Percentiles rank a stretch among this genome's conserved stretches.
Evolutionary conservation across 2,888 invertebrate genomes (phyloP).

Genomic region (Netelia virgata): DNA sequence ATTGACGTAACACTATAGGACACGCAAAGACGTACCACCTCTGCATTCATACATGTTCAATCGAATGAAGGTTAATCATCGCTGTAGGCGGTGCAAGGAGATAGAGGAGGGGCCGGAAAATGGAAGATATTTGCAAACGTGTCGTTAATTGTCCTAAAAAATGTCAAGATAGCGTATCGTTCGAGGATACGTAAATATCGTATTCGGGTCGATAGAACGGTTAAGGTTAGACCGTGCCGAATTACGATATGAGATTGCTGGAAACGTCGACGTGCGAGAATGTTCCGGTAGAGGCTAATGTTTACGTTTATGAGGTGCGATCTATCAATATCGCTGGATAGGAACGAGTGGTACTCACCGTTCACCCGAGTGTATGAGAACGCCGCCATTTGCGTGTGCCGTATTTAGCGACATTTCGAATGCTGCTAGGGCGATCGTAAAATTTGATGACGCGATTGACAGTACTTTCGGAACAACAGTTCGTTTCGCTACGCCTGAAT

Average conservation of each 20-base stretch:
- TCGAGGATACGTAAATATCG: too few relatives aligned
- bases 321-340: background rate
- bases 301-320: slow-evolving; percentile 36
- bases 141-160: too few relatives aligned
- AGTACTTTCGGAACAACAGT: slow-evolving; percentile 28
- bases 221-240: background rate
- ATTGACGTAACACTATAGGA: slow-evolving; percentile 29
- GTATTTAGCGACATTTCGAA: slow-evolving; percentile 96
- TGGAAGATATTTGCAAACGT: too few relatives aligned
- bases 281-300: slow-evolving; percentile 48
- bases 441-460: slow-evolving; percentile 36
- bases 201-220: background rate
- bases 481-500: slow-evolving; percentile 1
- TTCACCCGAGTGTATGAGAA: slow-evolving; percentile 97
- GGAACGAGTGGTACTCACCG: slow-evolving; percentile 89
- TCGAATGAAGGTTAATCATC: slow-evolving; percentile 57
- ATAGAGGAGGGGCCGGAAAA: background rate
- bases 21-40: slow-evolving; percentile 46
- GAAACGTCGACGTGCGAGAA: slow-evolving; percentile 51
- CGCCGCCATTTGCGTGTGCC: slow-evolving; percentile 97
- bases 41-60: slow-evolving; percentile 28
- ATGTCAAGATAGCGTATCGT: too few relatives aligned
- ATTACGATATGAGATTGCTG: background rate
- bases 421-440: slow-evolving; percentile 14
- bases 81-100: background rate